Evolutionary conservation across 2,797 vertebrate genomes (phyloP), one percentile per base, ranked within the genome.

Genomic region (Cheracebus regulus): DNA sequence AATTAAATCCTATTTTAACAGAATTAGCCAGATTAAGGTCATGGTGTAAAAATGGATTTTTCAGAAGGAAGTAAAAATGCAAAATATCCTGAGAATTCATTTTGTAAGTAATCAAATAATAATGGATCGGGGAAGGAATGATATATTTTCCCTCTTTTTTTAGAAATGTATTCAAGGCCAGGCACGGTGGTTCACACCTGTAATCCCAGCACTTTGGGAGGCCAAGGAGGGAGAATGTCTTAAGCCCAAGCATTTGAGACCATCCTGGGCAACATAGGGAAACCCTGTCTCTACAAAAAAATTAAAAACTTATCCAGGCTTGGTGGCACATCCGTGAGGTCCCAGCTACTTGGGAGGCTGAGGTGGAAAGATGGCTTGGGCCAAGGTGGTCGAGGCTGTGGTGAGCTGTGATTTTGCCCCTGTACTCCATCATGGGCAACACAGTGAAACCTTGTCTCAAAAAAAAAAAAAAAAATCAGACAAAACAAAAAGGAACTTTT

Each of bases 401-500:
- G 67, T 70, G 17, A 64, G 67, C 67, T 36, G 19, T n/a, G 67
- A 70, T n/a, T 36, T 15, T 8, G n/a, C n/a, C n/a, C n/a, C 67
- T 20, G n/a, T 70, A 5, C 19, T 70, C 67, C 19, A 70, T n/a
- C 19, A 19, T 36, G 67, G n/a, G n/a, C n/a, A 36, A 70, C 67
- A 70, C 17, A 36, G 67, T 20, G 7, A 36, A 36, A 70, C 4
- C 9, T 20, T 36, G 19, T n/a, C n/a, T 36, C n/a, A 36, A 20
- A 70, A 70, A 70, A 36, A 67, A 67, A 58, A 17, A 67, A 70
- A 36, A 67, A 67, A 19, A 20, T 15, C 41, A 87, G 36, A 48
- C 88, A 93, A 75, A 94, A 48, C 48, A 88, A 78, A 85, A 95
- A 79, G 39, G 46, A 90, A 72, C 7, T 95, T 96, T 89, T 39